Base-by-base conservation (phyloP, 2,113 vertebrate species). In the Tragulus kanchil region DNA sequence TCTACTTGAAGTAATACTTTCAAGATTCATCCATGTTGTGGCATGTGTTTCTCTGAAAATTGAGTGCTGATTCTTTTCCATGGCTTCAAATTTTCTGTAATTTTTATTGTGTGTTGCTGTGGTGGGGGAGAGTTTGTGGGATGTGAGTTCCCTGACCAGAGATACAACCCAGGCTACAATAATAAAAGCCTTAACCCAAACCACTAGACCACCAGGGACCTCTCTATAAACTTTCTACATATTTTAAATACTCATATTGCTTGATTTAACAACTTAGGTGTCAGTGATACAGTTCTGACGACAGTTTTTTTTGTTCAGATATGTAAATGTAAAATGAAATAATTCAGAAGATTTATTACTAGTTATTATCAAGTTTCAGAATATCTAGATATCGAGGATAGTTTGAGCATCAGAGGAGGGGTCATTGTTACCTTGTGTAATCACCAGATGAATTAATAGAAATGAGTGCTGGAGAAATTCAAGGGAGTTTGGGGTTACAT, bases 391-490 rank as follows among this genome's bases (percentile, higher is more conserved):
- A 31, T 25, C 56, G 13, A 89, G 69, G 52, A 58, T 67, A 67
- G 28, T 42, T 48, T 85, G 42, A 67, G 23, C 8, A 8, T 78
- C 52, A 85, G 17, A 58, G 36, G 17, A 58, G 36, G 50, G 52
- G 21, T 90, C 42, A 61, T 67, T 45, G 19, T 65, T 73, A n/a
- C 10, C 48, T 94, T 89, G 21, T 61, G 25, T 77, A 85, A 59
- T 28, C 23, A 67, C 42, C 87, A 90, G 28, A 85, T 87, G n/a
- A 65, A 67, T 58, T 78, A 88, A 64, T 52, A 59, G 42, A 86
- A 93, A 58, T 64, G 50, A 89, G 26, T 83, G 56, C 65, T 17
- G 73, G 59, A 95, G 42, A 94, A 85, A 59, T 95, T 90, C 77
- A 42, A 31, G 62, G 23, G 42, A 23, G 13, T 65, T 77, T 59